Base-by-base conservation (phyloP, 1,140 invertebrate genomes). In the Armadillidium nasatum region DNA sequence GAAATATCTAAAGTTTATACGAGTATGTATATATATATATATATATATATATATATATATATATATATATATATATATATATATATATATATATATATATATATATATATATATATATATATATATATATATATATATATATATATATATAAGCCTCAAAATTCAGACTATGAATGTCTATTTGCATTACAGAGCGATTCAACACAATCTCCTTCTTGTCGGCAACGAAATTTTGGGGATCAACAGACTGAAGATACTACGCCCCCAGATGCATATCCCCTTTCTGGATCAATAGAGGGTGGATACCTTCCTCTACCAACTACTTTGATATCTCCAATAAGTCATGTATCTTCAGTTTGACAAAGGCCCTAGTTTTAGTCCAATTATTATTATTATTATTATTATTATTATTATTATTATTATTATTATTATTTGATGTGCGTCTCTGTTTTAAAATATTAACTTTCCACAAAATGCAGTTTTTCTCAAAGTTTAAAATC, bases 71-170 rank as follows among this genome's bases (percentile, higher is more conserved):
- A n/a, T n/a, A n/a, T n/a, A n/a, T n/a, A n/a, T n/a, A n/a, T n/a
- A n/a, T n/a, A n/a, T n/a, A n/a, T n/a, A n/a, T n/a, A n/a, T n/a
- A n/a, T n/a, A n/a, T n/a, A n/a, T n/a, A n/a, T n/a, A n/a, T n/a
- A n/a, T n/a, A n/a, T n/a, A n/a, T n/a, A n/a, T n/a, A n/a, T n/a
- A n/a, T n/a, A n/a, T n/a, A n/a, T n/a, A n/a, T n/a, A 15, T 50
- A 15, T 50, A 50, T 50, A 50, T 50, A 50, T 50, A 50, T 50
- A 50, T 50, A 50, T 50, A 50, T 50, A 50, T 50, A 50, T 50
- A 50, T 50, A 50, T 50, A 50, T 10, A 50, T 15, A 10, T 10
- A 50, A 10, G 46, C 46, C 15, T 50, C 15, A 10, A 50, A 50
- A 10, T 50, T 50, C 9, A 15, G 46, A 50, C 9, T 10, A 10